Percentiles rank a stretch among this genome's conserved stretches.
phyloP scores from a whole-genome alignment of 2,113 vertebrate genomes.

The Thomomys bottae region DNA sequence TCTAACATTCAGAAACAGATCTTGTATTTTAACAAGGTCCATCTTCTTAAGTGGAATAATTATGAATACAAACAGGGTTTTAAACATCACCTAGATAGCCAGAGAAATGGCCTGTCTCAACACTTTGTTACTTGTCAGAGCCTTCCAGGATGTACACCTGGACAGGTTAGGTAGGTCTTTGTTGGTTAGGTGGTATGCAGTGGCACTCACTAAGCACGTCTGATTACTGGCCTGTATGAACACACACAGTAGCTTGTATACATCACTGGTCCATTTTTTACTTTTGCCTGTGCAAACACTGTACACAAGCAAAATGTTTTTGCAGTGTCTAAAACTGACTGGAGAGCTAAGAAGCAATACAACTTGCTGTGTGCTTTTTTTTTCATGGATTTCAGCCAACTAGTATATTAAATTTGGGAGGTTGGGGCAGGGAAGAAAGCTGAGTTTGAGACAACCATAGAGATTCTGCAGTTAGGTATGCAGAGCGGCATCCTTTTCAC shows the following conservation, averaged over 20 bases:
- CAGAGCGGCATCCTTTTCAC: too few species aligned
- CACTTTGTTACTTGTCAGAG: not conserved
- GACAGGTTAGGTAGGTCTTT: not conserved
- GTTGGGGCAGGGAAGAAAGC: too few species aligned
- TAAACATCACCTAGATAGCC: not conserved
- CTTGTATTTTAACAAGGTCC: not conserved
- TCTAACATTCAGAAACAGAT: not conserved
- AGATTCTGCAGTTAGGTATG: not conserved
- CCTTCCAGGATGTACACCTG: not conserved
- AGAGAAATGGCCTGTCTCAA: not conserved
- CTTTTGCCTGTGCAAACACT: not conserved
- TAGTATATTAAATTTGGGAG: too few species aligned
- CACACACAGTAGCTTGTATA: not conserved
- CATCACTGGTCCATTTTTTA: not conserved
- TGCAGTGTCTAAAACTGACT: not conserved
- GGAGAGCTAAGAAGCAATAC: not conserved
- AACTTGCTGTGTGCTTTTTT: constrained; percentile 11
- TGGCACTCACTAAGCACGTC: not conserved
- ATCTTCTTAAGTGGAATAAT: not conserved
- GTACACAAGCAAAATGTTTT: constrained; percentile 20
- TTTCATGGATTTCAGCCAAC: not conserved
- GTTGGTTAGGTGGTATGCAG: not conserved
- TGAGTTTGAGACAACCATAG: not conserved
- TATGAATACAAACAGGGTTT: not conserved
- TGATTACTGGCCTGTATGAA: not conserved